Evolutionary conservation across 2,888 invertebrate genomes (phyloP), one percentile per base, ranked within the genome.

Genomic region (Antheraea yamamai): DNA sequence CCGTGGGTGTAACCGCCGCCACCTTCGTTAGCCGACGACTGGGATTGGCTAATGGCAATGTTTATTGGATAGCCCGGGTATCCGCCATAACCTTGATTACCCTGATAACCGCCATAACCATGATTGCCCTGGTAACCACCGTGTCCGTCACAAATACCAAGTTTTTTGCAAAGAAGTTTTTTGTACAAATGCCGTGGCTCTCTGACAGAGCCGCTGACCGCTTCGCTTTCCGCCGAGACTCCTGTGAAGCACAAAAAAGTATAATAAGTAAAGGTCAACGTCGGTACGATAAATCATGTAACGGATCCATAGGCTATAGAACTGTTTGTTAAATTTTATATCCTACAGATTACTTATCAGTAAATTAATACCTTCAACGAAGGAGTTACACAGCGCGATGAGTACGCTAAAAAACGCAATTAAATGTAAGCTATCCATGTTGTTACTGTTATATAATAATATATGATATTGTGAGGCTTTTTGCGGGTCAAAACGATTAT

Each of bases 21-120:
- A 18, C 73, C 77, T 74, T 75, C 72, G 75, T 83, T 73, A 0
- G 92, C 85, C 4, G 94, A 92, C 18, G 93, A 86, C 77, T 95
- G 95, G 0, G 95, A 93, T 78, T 94, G 95, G 74, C 94, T 94
- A 75, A 94, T 92, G 3, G 93, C 95, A 73, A 94, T 94, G 81
- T 93, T 94, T 76, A 94, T 91, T 7, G 92, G 90, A 73, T 88
- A 84, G 0, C 87, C 86, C 16, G 84, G 79, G 30, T 83, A 77
- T 0, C 85, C 85, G 3, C 80, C 79, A n/a, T 80, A 80, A 4
- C 83, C 81, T 30, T 80, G 79, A n/a, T 80, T 78, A 0, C 80
- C 81, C 4, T 78, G 78, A 64, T 77, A 75, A 26, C 78, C 78
- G 6, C 78, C 79, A 64, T 80, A 80, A 6, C 83, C 81, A 23